phyloP scores from a whole-genome alignment of 2,888 invertebrate genomes.

The Tetragonula carbonaria region DNA sequence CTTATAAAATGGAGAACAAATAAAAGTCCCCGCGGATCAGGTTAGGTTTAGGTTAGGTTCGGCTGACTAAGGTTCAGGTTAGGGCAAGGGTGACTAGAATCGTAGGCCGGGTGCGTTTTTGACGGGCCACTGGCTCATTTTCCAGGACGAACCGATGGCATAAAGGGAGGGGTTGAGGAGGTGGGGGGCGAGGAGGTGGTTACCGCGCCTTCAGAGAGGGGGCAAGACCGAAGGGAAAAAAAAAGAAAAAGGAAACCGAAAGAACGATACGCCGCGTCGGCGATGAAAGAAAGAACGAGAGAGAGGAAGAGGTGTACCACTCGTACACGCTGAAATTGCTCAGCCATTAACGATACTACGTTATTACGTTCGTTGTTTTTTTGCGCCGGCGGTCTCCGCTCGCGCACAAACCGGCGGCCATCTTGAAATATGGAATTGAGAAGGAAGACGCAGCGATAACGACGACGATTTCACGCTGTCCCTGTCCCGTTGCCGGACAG shows the following conservation, averaged over 20 bases:
- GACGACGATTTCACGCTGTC: conserved; percentile 29
- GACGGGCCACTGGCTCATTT: conserved; percentile 25
- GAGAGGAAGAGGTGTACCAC: conserved; percentile 73
- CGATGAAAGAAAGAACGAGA: conserved; percentile 56
- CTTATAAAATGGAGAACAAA: too few relatives aligned
- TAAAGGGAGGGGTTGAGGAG: conserved; percentile 28
- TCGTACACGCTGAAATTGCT: conserved; percentile 83
- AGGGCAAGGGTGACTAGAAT: conserved; percentile 5
- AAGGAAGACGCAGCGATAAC: conserved; percentile 28
- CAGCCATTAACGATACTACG: conserved; percentile 84
- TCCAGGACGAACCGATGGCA: conserved; percentile 9
- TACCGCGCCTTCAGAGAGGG: conserved; percentile 45
- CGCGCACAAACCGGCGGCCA: conserved; percentile 76
- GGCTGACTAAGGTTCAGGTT: too few relatives aligned
- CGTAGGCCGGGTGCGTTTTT: conserved; percentile 25
- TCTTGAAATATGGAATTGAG: conserved; percentile 82
- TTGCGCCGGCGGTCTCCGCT: conserved; percentile 79
- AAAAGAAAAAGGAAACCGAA: conserved; percentile 21
- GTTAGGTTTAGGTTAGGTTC: too few relatives aligned
- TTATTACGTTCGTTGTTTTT: conserved; percentile 83
- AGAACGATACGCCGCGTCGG: conserved; percentile 29
- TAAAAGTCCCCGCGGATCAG: too few relatives aligned
- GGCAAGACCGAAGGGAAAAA: conserved; percentile 16
- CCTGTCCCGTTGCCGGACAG: conserved; percentile 24
- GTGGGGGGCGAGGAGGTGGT: conserved; percentile 28